phyloP scores from a whole-genome alignment of 2,797 vertebrate species.

The Potorous gilbertii region DNA sequence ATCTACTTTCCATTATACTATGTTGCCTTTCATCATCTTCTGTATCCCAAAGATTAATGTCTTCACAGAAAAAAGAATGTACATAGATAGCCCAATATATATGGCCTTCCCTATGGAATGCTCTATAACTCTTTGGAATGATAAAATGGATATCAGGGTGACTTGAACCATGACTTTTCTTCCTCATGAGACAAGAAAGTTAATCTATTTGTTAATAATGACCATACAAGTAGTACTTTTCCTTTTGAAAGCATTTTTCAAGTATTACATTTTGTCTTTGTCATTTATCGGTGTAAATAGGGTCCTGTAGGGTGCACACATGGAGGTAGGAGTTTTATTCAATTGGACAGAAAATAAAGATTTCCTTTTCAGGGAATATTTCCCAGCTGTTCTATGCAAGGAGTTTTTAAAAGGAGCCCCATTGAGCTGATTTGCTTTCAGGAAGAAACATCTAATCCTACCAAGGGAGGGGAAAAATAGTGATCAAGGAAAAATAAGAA shows the following conservation, averaged over 20 bases:
- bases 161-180: not conserved
- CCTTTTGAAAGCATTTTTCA: not conserved
- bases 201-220: not conserved
- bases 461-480: conserved; percentile 36
- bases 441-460: not conserved
- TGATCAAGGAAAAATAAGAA: conserved; percentile 39
- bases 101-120: not conserved
- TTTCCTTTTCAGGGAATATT: conserved; percentile 7
- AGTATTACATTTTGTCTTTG: not conserved
- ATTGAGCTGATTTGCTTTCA: not conserved
- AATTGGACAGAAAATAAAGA: not conserved
- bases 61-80: not conserved
- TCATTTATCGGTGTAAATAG: not conserved
- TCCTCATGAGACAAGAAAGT: not conserved
- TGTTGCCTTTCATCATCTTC: not conserved
- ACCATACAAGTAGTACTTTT: not conserved
- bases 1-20: not conserved
- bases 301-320: not conserved
- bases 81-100: not conserved
- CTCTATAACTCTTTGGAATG: not conserved
- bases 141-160: not conserved
- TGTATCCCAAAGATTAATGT: not conserved
- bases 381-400: conserved; percentile 34
- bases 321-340: not conserved
- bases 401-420: conserved; percentile 9